Evolutionary conservation across 2,113 vertebrate genomes (phyloP).

Genomic region (Nothocercus julius): DNA sequence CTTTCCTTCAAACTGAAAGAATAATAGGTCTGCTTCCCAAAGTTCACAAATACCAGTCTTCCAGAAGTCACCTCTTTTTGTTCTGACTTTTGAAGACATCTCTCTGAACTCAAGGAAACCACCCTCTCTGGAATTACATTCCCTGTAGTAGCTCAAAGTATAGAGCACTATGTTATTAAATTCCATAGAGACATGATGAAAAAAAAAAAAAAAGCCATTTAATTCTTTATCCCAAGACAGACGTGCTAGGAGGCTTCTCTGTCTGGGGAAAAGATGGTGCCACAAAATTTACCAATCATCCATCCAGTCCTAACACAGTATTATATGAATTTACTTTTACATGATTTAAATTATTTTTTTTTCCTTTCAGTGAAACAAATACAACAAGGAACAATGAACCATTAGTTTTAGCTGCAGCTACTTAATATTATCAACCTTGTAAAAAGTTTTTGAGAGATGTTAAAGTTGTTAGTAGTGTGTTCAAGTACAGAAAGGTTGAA

Average conservation of each 20-base stretch:
- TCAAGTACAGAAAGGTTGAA: neutral
- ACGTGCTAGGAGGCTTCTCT: neutral
- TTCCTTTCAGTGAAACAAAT: neutral
- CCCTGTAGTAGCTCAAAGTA: neutral
- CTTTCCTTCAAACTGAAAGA: neutral
- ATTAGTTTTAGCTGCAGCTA: neutral
- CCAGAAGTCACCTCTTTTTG: neutral
- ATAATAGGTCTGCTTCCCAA: neutral
- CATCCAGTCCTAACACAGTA: neutral
- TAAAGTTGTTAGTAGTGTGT: neutral
- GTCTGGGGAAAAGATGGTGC: neutral
- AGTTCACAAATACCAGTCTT: neutral
- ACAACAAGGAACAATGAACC: neutral
- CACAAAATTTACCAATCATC: neutral
- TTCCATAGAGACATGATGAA: neutral
- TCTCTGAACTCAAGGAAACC: neutral
- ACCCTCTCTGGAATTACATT: neutral
- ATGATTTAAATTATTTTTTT: neutral
- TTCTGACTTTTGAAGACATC: neutral
- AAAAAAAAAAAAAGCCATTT: neutral
- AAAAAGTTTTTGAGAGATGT: neutral
- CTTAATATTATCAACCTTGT: neutral
- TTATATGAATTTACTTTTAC: neutral
- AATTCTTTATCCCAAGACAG: neutral
- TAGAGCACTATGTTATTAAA: neutral